Evolutionary conservation across 2,797 vertebrate genomes (phyloP), one percentile per base, ranked within the genome.

Genomic region (Leontocebus nigricollis): DNA sequence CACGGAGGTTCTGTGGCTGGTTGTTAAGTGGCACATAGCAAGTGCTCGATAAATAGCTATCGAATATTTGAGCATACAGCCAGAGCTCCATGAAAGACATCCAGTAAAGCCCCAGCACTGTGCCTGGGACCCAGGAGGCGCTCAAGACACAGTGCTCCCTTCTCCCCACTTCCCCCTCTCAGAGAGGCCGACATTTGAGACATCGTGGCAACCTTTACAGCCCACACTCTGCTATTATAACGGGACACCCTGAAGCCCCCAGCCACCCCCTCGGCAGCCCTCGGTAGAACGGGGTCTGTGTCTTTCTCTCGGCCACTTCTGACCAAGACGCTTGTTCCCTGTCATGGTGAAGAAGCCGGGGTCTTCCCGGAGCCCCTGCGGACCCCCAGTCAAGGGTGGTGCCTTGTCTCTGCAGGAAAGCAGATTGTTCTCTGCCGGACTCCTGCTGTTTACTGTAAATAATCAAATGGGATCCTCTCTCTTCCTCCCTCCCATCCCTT

Each of bases 111-210:
- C 1, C 7, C 9, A 5, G 67, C 30, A 13, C 44, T 1, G 4
- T 1, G n/a, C 7, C 57, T 0, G 22, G 13, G 8, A n/a, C 52
- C 3, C 3, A 36, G 10, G 15, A 44, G n/a, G 61, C 8, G 5
- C 50, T 41, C 12, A 15, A 0, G 10, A 15, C 1, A 4, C 4
- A 27, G 39, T 4, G 13, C 6, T 64, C 57, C 80, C 57, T 46
- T 46, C 33, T 22, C 36, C 4, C 14, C 3, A 5, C 2, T 24
- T 3, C 6, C 17, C 41, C 82, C 46, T 84, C 14, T 19, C 46
- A 27, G 22, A 1, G n/a, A 46, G 55, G 44, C 39, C 0, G 26
- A 0, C 19, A 2, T 55, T 19, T 55, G 46, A 33, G 55, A 8
- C 39, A 2, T 17, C 4, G 7, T 39, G 22, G 59, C 27, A 36